Evolutionary conservation across 2,797 vertebrate species (phyloP).

Genomic region (Synaphobranchus kaupii): DNA sequence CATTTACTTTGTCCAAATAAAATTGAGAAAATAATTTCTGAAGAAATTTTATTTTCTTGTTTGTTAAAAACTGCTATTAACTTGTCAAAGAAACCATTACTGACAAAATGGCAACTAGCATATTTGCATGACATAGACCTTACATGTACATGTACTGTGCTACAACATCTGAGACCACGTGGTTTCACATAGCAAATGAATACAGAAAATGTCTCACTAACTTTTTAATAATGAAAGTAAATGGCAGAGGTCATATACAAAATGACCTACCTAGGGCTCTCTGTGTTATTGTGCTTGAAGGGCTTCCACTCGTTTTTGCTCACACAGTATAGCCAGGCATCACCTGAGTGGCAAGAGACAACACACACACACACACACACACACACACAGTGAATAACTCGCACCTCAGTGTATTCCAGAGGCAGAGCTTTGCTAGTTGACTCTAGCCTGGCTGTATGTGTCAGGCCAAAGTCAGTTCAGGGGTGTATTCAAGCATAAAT

Average conservation of each 20-base stretch:
- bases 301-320: conserved; percentile 89
- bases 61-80: neutral
- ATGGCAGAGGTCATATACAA: neutral
- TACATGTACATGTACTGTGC: neutral
- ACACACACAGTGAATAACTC: conserved; percentile 14
- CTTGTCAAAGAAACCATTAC: neutral
- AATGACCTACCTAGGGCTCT: conserved; percentile 77
- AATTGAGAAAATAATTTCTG: no score
- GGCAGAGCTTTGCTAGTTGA: neutral
- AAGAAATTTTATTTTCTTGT: neutral
- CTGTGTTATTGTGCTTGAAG: conserved; percentile 83
- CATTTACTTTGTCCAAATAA: no score
- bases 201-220: neutral
- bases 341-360: conserved; percentile 71
- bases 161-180: neutral
- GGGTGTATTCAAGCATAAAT: neutral
- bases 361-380: conserved; percentile 2
- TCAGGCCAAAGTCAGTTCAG: neutral
- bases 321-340: conserved; percentile 92
- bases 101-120: neutral
- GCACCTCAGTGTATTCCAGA: neutral
- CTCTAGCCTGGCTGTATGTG: neutral
- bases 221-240: neutral
- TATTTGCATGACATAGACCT: no score
- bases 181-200: neutral